Base-by-base conservation (phyloP, 2,888 invertebrate genomes). In the Thymelicus lineola region DNA sequence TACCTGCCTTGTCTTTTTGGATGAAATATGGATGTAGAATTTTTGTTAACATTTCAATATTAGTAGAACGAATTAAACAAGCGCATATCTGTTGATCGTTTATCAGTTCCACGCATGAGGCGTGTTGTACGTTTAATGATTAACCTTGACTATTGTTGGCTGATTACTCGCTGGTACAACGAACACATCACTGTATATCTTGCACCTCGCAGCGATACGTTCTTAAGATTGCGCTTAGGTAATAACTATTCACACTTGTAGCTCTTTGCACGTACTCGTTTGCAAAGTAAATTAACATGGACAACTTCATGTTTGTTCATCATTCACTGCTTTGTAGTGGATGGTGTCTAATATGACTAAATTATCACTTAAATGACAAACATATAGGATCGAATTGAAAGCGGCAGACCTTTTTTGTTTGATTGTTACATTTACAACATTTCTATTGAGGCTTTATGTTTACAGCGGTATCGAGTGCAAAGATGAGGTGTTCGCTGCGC, bases 401-500 rank as follows among this genome's bases (percentile, higher is more conserved):
- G 60, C 60, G 60, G 60, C 45, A 61, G 60, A 46, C 46, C 71
- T 72, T 73, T 74, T 73, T 67, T 77, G 71, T 71, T 63, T 55
- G 20, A 64, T 73, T 72, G 69, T 69, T 76, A 79, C 76, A 75
- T 76, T 66, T 68, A 73, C 78, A 80, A 79, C 80, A 75, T 75
- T 76, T 75, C 74, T 78, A 81, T 83, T 80, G 84, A 28, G 82
- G 71, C 75, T 88, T 77, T 83, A 80, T 90, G 86, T 90, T 78
- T 93, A 77, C 95, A 97, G 97, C 95, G 96, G 96, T 87, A 95
- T 97, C 91, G 97, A 97, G 95, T 95, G 95, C 94, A 95, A 95
- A 93, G 95, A 96, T 95, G 96, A 97, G 90, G 95, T 97, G 83
- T 96, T 96, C 86, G 96, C 97, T 81, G 94, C 95, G 86, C 95